A percentile compares a stretch with the other conserved stretches of the same genome.
These are phyloP conservation scores for Nibea albiflora DNA, from an alignment of 2,113 vertebrate species.

Conservation along the genomic window DNA sequence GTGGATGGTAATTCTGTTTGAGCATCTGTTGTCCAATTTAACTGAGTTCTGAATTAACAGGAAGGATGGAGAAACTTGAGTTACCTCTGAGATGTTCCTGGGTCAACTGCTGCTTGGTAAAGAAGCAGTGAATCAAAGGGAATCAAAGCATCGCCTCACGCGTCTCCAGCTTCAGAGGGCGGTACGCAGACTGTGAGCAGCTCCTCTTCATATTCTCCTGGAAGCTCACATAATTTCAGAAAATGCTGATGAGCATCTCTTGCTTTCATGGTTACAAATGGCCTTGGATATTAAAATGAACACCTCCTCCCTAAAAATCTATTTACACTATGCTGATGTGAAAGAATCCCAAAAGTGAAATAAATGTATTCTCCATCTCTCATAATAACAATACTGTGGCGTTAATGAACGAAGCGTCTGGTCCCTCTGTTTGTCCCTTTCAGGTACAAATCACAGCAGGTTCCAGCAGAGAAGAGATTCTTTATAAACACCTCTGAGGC, in stretches of 20 bases:
- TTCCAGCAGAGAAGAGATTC: not conserved
- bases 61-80: not conserved
- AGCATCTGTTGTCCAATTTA: conserved; percentile 14
- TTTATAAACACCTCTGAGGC: not conserved
- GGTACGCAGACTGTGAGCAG: not conserved
- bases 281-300: conserved; percentile 76
- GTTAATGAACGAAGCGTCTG: conserved; percentile 60
- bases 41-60: not conserved
- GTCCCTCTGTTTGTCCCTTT: not conserved
- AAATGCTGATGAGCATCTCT: conserved; percentile 74
- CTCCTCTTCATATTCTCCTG: conserved; percentile 51
- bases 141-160: conserved; percentile 16
- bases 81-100: conserved; percentile 29
- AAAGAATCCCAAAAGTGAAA: conserved; percentile 72
- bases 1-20: not conserved
- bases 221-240: conserved; percentile 61
- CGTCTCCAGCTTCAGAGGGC: conserved; percentile 15
- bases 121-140: conserved; percentile 26
- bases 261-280: conserved; percentile 72
- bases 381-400: conserved; percentile 60
- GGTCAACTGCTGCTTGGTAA: conserved; percentile 22
- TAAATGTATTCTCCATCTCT: conserved; percentile 63
- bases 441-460: conserved; percentile 21
- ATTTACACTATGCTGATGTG: conserved; percentile 71
- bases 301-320: conserved; percentile 70